Conservation (phyloP, 2,113 vertebrate genomes). For the Choloepus hoffmanni region DNA sequence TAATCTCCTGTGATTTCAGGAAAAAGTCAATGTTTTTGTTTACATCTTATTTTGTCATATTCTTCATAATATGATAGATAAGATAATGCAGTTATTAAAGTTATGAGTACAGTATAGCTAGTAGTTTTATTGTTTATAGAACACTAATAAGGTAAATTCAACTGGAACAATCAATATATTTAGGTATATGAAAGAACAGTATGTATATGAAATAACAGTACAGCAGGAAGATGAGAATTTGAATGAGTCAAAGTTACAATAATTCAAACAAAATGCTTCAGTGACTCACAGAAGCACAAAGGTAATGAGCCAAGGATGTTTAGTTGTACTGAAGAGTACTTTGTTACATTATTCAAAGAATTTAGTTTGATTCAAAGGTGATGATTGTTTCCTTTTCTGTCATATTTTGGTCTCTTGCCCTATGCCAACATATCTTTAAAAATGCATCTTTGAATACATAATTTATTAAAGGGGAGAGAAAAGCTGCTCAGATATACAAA, state of each 20-base stretch:
- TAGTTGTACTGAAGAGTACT: not conserved
- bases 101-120: not conserved
- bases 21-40: not conserved
- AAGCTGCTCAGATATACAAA: not conserved
- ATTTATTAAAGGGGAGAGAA: not conserved
- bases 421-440: not conserved
- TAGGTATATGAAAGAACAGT: not conserved
- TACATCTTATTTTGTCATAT: constrained; percentile 17
- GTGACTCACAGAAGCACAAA: not conserved
- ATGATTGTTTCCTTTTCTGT: not conserved
- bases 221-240: not conserved
- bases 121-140: not conserved
- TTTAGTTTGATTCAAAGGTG: not conserved
- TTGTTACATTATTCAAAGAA: not conserved
- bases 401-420: not conserved
- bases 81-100: not conserved
- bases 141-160: not conserved
- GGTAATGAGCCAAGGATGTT: not conserved
- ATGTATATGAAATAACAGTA: not conserved
- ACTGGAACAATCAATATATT: not conserved
- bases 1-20: not conserved
- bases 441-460: not conserved
- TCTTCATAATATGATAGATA: not conserved
- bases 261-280: not conserved
- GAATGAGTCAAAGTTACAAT: not conserved